Percentiles rank a stretch among this genome's conserved stretches.
Conservation (phyloP, 2,113 vertebrate species). For the Odocoileus virginianus region DNA sequence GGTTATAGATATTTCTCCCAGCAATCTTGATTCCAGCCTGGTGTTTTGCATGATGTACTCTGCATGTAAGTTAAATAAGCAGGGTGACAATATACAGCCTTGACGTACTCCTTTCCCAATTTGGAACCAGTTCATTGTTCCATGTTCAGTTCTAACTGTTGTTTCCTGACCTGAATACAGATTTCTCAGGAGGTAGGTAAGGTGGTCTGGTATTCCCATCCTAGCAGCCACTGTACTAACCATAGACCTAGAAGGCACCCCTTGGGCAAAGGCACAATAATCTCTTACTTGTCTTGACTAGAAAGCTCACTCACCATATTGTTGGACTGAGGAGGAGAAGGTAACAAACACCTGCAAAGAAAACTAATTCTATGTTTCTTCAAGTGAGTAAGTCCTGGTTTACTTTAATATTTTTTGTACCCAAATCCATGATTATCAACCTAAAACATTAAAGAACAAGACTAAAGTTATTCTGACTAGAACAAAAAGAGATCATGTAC, state of each 20-base stretch:
- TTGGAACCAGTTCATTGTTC: not conserved
- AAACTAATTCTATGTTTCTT: not conserved
- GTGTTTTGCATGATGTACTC: not conserved
- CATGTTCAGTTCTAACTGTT: not conserved
- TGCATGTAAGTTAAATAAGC: not conserved
- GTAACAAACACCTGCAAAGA: not conserved
- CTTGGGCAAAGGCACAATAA: not conserved
- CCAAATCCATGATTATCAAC: not conserved
- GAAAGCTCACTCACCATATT: not conserved
- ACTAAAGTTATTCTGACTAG: not conserved
- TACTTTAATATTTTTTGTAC: not conserved
- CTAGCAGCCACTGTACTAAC: not conserved
- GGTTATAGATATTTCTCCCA: not conserved
- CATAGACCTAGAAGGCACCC: not conserved
- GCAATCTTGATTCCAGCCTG: not conserved
- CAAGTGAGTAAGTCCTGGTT: not conserved
- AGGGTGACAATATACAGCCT: not conserved
- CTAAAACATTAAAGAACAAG: not conserved
- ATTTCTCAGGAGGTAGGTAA: not conserved
- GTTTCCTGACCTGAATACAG: not conserved
- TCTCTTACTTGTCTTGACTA: not conserved
- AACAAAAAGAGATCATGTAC: constrained; percentile 30
- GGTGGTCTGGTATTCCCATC: not conserved
- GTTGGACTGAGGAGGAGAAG: not conserved
- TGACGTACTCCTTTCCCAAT: not conserved